Evolutionary conservation across 2,888 invertebrate species (phyloP), one percentile per base, ranked within the genome.

Genomic region (Melipona bicolor): DNA sequence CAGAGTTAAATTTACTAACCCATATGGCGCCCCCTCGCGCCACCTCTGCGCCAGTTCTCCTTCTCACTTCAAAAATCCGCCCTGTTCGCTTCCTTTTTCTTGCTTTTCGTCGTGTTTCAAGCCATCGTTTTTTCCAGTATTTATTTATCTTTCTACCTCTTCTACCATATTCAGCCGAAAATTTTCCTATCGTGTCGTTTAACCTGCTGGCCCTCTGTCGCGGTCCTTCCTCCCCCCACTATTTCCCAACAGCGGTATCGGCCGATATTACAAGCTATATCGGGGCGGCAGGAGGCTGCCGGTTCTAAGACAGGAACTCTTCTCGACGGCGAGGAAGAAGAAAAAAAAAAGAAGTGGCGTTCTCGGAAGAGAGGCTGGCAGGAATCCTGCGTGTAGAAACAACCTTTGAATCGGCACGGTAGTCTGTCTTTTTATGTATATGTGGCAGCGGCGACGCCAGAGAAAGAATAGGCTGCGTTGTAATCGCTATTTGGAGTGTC

Each of bases 1-100:
- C 86, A 71, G 85, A 92, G 90, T 92, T 92, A 91, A 92, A 91
- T 92, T 91, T 91, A 91, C 91, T 89, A 91, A 91, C 90, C 92
- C 92, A 92, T 92, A 91, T 92, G 92, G 92, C 89, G 85, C 81
- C 85, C 85, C 87, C 87, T 88, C 84, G 73, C 85, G 71, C 75
- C 91, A 89, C 89, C 85, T 32, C 86, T 73, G 74, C 82, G 77
- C 71, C 77, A 78, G 68, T 70, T 79, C 69, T 19, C 61, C 54
- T 62, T 79, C 68, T 70, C 59, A 3, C 52, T 67, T 71, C 59
- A 56, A 70, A 82, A 78, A 67, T 67, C 11, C 36, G 49, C 62
- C 49, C n/a, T 21, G 62, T 27, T 21, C 59, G 0, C 52, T 36
- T 36, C 43, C 36, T 59, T 50, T 64, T 70, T n/a, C 62, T 73